Evolutionary conservation across 1,140 invertebrate species (phyloP), one percentile per base, ranked within the genome.

Genomic region (Macrocentrus cingulum): DNA sequence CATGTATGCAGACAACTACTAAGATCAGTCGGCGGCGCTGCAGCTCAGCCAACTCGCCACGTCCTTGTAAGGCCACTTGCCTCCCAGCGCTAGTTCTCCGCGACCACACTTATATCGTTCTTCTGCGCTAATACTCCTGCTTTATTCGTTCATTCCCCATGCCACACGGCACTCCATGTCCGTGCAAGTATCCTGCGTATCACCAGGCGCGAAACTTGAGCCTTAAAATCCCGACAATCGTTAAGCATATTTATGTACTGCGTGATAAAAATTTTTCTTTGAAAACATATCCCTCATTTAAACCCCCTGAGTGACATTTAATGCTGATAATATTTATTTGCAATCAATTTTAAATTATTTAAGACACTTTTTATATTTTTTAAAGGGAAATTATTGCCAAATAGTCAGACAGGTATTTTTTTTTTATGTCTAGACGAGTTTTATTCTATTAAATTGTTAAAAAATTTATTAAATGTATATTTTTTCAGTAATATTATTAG

Each of bases 61-160:
- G 76, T 72, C 76, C 76, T 77, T 77, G 76, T 77, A 78, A 78
- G 76, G 76, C 74, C 76, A 75, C 74, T 76, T 70, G 74, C 67
- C 66, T 70, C 67, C 60, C 65, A 62, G 46, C 52, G 45, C 37
- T 52, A 56, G 34, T 62, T 62, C 56, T 50, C 46, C 44, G 25
- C 49, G 44, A 39, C 19, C 7, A 42, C 41, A 25, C 15, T 9
- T 22, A 29, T 44, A 20, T 45, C 13, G 1, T 29, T 18, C 13
- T 16, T n/a, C 22, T 32, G 16, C 25, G 46, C 53, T 46, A 45
- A 54, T 54, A 54, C 39, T 25, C 13, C 2, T 46, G 18, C 11
- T n/a, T 20, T 11, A 1, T 25, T 8, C 11, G 6, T 20, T 39
- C 20, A 20, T 52, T n/a, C 37, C 2, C 11, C 32, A 52, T 51